Evolutionary conservation across 2,797 vertebrate genomes (phyloP), one percentile per base, ranked within the genome.

Genomic region (Antrozous pallidus): DNA sequence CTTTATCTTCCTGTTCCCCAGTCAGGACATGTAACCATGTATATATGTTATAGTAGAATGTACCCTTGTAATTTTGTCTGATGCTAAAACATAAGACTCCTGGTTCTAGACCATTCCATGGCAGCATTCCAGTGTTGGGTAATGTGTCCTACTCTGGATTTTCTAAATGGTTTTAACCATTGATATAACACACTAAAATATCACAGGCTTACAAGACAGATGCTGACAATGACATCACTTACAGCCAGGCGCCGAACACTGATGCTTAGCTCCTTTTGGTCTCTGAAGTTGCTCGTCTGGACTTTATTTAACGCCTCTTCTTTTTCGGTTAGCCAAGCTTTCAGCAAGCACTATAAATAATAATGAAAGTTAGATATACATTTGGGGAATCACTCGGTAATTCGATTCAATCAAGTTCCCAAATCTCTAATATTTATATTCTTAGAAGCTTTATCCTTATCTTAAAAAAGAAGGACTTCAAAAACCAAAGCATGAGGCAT

Each of bases 171-270:
- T 33, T 63, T 54, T n/a, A 87, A 83, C 69, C 22, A 71, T 10
- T 6, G 45, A 31, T 54, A 71, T 5, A 56, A 88, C 95, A 80
- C 36, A n/a, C 40, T 42, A 73, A 70, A 18, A 9, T 24, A 33
- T 26, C 38, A 31, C 0, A 36, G 16, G 54, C 9, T 81, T 67
- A 73, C 28, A 40, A 49, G 11, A 58, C 24, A 65, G 65, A 61
- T 0, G 20, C 6, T 11, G 12, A 45, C 22, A 45, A 3, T 0
- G 71, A 31, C 8, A 9, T 88, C 93, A 99, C 99, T 99, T 97
- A 99, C 99, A 4, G 99, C 99, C 97, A 99, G 97, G 91, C 98
- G 99, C n/a, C 99, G 98, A 93, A 99, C 98, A 73, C 99, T 99
- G 93, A 98, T 97, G 94, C 99, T 99, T 90, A 99, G 98, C 95